Percentiles rank a stretch among this genome's conserved stretches.
phyloP scores from a whole-genome alignment of 37 sponge, comb jelly and placozoan genomes.

The Petrosia ficiformis region DNA sequence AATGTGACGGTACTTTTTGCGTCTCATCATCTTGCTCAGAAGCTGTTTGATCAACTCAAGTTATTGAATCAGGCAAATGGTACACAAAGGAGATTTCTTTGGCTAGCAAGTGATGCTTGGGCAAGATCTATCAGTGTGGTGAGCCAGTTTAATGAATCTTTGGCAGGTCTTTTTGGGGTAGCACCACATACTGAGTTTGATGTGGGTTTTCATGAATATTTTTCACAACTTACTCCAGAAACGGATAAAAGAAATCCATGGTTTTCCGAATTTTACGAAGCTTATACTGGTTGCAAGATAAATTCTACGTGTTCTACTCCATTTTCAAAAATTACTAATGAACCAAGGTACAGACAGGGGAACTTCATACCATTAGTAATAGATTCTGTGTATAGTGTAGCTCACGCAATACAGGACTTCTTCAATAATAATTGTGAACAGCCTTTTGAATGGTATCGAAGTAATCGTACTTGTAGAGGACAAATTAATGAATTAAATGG shows the following conservation, averaged over 20 bases:
- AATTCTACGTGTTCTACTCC: not conserved
- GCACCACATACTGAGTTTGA: conserved; percentile 22
- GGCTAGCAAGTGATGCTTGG: conserved; percentile 76
- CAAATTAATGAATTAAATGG: conserved; percentile 8
- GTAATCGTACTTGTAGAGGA: conserved; percentile 17
- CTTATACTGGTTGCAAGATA: not conserved
- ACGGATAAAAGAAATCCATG: conserved; percentile 46
- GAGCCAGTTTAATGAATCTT: conserved; percentile 18
- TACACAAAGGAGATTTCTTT: conserved; percentile 28
- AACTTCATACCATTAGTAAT: conserved; percentile 53
- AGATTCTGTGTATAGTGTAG: conserved; percentile 72
- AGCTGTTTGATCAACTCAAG: conserved; percentile 1
- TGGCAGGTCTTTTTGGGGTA: conserved; percentile 45
- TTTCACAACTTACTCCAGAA: conserved; percentile 30
- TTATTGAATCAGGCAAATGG: not conserved
- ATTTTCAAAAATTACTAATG: not conserved
- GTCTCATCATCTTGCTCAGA: not conserved
- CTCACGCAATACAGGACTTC: conserved; percentile 50
- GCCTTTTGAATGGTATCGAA: conserved; percentile 12
- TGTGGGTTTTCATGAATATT: conserved; percentile 35
- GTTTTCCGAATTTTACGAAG: conserved; percentile 43
- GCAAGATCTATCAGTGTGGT: conserved; percentile 11
- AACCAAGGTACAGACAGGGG: conserved; percentile 23
- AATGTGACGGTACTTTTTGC: conserved; percentile 30
- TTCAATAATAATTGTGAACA: conserved; percentile 47